These are phyloP conservation scores for Mesocricetus auratus DNA, from an alignment of 2,113 vertebrate genomes.

Conservation along the genomic window DNA sequence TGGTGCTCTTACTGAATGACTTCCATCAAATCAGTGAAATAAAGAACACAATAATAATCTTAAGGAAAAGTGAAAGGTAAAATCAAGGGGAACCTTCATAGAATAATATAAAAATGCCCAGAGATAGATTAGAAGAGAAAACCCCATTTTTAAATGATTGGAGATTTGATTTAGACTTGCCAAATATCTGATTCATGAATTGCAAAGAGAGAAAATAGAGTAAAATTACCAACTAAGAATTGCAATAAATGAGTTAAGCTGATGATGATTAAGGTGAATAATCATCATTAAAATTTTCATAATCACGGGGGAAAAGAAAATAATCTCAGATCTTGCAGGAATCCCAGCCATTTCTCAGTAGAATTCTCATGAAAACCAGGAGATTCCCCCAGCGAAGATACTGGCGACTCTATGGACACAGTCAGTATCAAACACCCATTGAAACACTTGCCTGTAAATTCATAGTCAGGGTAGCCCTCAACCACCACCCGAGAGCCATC, in stretches of 20 bases:
- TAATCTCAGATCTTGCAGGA: not conserved
- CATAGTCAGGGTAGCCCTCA: not conserved
- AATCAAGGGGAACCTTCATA: not conserved
- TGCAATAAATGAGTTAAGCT: not conserved
- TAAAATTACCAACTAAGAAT: not conserved
- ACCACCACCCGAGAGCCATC: not conserved
- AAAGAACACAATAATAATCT: not conserved
- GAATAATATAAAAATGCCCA: not conserved
- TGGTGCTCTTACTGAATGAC: not conserved
- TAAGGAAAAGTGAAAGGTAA: not conserved
- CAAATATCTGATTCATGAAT: not conserved
- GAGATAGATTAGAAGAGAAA: not conserved
- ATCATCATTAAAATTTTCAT: slow-evolving; percentile 31
- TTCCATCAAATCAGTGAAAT: not conserved
- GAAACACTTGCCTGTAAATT: not conserved
- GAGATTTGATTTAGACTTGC: not conserved
- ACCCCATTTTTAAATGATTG: not conserved
- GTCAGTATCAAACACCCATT: no score
- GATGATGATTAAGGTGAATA: not conserved
- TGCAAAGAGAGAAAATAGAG: not conserved
- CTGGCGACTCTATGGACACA: not conserved
- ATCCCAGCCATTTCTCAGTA: not conserved
- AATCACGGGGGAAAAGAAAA: not conserved
- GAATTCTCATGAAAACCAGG: not conserved
- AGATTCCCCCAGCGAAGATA: not conserved